Conservation (phyloP, 1,140 invertebrate genomes). For the Diorhabda carinulata region DNA sequence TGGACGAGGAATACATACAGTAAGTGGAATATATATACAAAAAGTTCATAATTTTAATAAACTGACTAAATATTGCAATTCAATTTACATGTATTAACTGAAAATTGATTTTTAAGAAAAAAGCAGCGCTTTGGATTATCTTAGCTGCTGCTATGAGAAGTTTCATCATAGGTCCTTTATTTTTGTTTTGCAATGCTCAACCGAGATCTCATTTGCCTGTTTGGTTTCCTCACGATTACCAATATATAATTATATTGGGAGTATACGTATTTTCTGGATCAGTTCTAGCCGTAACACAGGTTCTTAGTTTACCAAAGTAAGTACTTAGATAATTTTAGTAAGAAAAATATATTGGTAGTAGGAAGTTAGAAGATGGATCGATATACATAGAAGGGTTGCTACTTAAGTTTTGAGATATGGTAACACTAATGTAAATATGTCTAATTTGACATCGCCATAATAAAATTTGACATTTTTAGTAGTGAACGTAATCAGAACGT, state of each 20-base stretch:
- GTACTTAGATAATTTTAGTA: background rate
- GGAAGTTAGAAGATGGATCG: too few species aligned
- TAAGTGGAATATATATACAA: background rate
- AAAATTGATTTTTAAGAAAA: background rate
- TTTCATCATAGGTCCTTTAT: background rate
- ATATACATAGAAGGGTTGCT: too few species aligned
- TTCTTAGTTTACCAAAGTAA: background rate
- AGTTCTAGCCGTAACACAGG: background rate
- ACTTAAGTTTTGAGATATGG: too few species aligned
- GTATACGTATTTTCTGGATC: background rate
- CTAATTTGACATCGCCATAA: too few species aligned
- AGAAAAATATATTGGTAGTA: too few species aligned
- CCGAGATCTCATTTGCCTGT: background rate
- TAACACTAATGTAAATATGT: too few species aligned
- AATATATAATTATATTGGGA: background rate
- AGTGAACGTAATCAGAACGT: too few species aligned
- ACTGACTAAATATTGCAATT: too few species aligned
- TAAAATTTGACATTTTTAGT: too few species aligned
- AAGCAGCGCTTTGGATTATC: background rate
- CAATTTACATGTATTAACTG: too few species aligned
- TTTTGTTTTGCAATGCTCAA: constrained; percentile 1
- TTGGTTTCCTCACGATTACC: background rate
- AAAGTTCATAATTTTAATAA: too few species aligned
- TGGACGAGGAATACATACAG: background rate
- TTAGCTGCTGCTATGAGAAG: background rate